Conservation (phyloP, 2,888 invertebrate genomes). For the Seira musarum region DNA sequence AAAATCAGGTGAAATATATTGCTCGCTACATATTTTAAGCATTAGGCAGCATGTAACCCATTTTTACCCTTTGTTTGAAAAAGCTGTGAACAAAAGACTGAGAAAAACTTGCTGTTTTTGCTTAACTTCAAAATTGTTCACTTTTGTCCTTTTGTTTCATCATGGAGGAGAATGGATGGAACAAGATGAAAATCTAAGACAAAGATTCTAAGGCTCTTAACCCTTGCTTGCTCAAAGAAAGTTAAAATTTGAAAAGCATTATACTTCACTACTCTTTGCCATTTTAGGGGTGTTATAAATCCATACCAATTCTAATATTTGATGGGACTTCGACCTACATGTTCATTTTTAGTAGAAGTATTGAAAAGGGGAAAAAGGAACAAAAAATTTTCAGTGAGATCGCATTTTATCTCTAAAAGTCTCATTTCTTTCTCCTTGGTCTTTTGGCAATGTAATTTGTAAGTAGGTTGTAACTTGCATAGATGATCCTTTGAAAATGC, state of each 20-base stretch:
- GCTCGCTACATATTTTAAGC: too few species aligned
- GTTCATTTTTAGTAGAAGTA: too few species aligned
- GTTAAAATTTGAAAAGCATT: neutral
- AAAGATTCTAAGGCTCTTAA: neutral
- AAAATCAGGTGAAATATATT: neutral
- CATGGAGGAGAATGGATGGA: neutral
- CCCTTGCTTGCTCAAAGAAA: neutral
- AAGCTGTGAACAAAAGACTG: too few species aligned
- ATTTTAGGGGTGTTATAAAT: too few species aligned
- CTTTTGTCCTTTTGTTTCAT: neutral
- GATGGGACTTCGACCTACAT: neutral
- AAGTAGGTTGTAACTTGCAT: constrained; percentile 21
- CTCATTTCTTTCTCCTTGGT: neutral
- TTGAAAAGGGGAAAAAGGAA: neutral
- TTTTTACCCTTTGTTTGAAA: too few species aligned
- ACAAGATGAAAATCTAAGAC: neutral
- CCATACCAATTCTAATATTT: too few species aligned
- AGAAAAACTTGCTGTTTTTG: constrained; percentile 24
- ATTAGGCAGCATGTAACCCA: too few species aligned
- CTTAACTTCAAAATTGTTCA: constrained; percentile 4
- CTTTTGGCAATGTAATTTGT: constrained; percentile 13
- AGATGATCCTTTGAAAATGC: constrained; percentile 15
- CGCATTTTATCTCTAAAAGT: neutral
- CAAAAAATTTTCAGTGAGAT: neutral
- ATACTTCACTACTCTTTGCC: neutral